Conservation (phyloP, 2,797 vertebrate species). For the Ibycter americanus region DNA sequence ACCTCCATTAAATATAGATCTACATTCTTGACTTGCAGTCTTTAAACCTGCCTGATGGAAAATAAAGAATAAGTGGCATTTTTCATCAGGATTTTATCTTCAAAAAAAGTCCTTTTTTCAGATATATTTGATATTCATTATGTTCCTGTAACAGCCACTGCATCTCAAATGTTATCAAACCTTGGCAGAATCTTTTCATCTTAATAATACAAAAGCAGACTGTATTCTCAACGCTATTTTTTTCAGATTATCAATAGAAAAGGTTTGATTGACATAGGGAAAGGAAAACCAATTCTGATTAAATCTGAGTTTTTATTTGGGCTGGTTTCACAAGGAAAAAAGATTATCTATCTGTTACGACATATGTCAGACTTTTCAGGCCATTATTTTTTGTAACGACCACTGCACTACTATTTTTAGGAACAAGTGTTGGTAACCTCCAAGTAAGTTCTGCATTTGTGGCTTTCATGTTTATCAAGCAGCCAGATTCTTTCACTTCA, state of each 20-base stretch:
- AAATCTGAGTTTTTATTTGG: background rate
- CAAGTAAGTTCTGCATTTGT: background rate
- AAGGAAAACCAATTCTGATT: background rate
- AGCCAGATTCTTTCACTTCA: background rate
- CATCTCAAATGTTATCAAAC: constrained; percentile 62
- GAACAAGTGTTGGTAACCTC: background rate
- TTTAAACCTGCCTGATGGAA: constrained; percentile 31
- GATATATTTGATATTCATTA: constrained; percentile 53
- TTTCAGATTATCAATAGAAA: constrained; percentile 15
- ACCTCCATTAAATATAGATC: constrained; percentile 27
- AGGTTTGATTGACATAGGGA: background rate
- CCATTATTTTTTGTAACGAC: background rate
- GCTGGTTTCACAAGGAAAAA: background rate
- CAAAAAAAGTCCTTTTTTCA: constrained; percentile 14
- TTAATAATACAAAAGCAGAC: constrained; percentile 42
- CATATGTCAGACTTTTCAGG: background rate
- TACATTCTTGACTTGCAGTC: background rate
- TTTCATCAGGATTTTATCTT: constrained; percentile 61
- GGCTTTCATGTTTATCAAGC: background rate
- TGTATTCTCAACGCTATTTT: background rate
- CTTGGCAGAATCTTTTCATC: constrained; percentile 60
- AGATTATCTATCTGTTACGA: background rate
- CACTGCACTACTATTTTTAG: background rate
- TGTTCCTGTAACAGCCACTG: constrained; percentile 18
- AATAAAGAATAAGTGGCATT: constrained; percentile 56